Base-by-base conservation (phyloP, 1,140 invertebrate genomes). In the Hylaeus anthracinus region DNA sequence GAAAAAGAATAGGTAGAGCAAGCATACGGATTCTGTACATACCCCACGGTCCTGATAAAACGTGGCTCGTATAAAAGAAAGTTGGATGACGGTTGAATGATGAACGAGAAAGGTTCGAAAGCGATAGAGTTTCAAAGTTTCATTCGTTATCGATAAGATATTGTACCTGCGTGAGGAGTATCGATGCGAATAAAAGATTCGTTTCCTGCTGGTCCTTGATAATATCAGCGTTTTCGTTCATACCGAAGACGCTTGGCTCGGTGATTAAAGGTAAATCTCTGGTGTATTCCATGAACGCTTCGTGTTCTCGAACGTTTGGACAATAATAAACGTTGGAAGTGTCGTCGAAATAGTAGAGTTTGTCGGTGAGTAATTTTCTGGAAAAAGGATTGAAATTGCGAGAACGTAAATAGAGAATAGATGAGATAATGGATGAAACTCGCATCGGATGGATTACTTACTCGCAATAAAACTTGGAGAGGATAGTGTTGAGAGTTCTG, bases 171-270 rank as follows among this genome's bases (percentile, higher is more conserved):
- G 98, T 98, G 2, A 97, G 91, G 43, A 98, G 92, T 60, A 97
- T 96, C 72, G 96, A 98, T 58, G 95, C 93, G 78, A 99, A 96
- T 37, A 99, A 90, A 67, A 96, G 94, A 79, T 96, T 95, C 1
- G 97, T 98, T 92, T 99, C 98, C 75, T 96, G 95, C 92, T 98
- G 97, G 91, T 99, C 98, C 94, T 98, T 99, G 83, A 97, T 97
- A 84, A 99, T 98, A 92, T 98, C 98, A 1, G 98, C 98, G 93
- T 99, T 99, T 78, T 97, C 95, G 92, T 99, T 96, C 95, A 99
- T 97, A 39, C 98, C 98, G 93, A 99, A 99, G 63, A 99, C 97
- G 85, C 96, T 95, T 0, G 98, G 98, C 65, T 95, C 95, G 0
- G 97, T 96, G 45, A 96, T 96, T 39, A 97, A 93, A 0, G 98